phyloP scores from a whole-genome alignment of 1,140 invertebrate species.

The Heterodera carotae region DNA sequence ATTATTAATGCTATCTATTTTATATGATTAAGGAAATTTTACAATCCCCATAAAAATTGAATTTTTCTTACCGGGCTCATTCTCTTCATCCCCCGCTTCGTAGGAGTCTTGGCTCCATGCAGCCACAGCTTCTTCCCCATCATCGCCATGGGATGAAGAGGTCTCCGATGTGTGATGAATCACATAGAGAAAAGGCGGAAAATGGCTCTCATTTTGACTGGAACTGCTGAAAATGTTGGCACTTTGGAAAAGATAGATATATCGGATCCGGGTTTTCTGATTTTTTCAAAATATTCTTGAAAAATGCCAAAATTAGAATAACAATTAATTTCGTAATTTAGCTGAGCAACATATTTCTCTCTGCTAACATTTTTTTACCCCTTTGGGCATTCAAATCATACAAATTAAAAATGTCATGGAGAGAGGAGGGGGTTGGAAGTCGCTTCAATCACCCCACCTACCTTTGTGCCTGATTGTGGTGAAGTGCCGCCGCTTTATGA shows the following conservation, averaged over 20 bases:
- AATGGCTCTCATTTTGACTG: background rate
- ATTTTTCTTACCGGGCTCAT: background rate
- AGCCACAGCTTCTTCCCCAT: conserved; percentile 1
- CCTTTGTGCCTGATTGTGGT: background rate
- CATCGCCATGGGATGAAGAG: background rate
- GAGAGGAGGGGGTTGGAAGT: too few species aligned
- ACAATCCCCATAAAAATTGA: too few species aligned
- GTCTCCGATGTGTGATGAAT: conserved; percentile 21
- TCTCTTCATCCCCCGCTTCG: background rate
- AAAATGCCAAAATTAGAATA: background rate
- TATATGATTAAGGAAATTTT: too few species aligned
- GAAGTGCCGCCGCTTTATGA: background rate
- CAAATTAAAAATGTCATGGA: too few species aligned
- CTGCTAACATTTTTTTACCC: too few species aligned
- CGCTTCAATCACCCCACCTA: background rate
- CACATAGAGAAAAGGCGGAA: conserved; percentile 30
- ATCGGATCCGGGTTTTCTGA: background rate
- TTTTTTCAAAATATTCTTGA: background rate
- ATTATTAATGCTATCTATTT: too few species aligned
- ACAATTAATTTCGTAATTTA: too few species aligned
- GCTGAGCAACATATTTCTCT: too few species aligned
- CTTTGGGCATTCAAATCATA: too few species aligned
- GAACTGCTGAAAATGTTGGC: background rate
- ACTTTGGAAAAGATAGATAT: background rate
- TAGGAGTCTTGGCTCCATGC: conserved; percentile 8